A percentile compares a stretch with the other conserved stretches of the same genome.
Evolutionary conservation across 2,888 invertebrate genomes (phyloP).

Genomic region (Ernsta delagoae): DNA sequence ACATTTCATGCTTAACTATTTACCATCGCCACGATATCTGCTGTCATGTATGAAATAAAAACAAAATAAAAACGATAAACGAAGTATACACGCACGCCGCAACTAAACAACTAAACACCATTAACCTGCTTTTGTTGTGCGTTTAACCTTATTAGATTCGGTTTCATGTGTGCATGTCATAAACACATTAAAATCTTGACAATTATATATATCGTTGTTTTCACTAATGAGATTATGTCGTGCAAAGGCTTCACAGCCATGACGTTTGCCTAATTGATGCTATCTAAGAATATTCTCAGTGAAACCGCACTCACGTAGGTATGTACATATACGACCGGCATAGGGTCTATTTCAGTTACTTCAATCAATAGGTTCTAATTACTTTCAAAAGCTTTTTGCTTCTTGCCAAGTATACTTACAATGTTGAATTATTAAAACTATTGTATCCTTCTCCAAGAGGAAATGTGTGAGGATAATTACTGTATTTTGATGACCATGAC

Average conservation of each 20-base stretch:
- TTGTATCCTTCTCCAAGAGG: background rate
- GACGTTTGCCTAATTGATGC: slow-evolving; percentile 2
- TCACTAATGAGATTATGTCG: slow-evolving; percentile 22
- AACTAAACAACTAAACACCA: slow-evolving; percentile 18
- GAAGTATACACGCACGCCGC: slow-evolving; percentile 4
- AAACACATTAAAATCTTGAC: slow-evolving; percentile 34
- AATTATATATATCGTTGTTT: slow-evolving; percentile 19
- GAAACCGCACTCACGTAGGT: too few relatives aligned
- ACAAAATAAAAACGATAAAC: slow-evolving; percentile 11
- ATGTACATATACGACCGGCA: too few relatives aligned
- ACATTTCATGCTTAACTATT: background rate
- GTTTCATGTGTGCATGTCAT: slow-evolving; percentile 33
- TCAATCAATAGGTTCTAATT: too few relatives aligned
- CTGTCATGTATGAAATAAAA: slow-evolving; percentile 1
- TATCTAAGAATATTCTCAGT: background rate
- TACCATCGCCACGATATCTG: background rate
- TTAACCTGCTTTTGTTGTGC: slow-evolving; percentile 37
- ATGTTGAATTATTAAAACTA: too few relatives aligned
- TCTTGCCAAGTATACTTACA: too few relatives aligned
- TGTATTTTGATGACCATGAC: background rate
- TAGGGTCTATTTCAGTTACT: too few relatives aligned
- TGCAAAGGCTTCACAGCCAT: slow-evolving; percentile 5
- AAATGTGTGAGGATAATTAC: background rate
- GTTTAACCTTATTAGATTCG: slow-evolving; percentile 30
- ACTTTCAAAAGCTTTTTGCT: too few relatives aligned